A percentile compares a stretch with the other conserved stretches of the same genome.
phyloP scores from a whole-genome alignment of 2,888 invertebrate genomes.

The Mycalesis mineus region DNA sequence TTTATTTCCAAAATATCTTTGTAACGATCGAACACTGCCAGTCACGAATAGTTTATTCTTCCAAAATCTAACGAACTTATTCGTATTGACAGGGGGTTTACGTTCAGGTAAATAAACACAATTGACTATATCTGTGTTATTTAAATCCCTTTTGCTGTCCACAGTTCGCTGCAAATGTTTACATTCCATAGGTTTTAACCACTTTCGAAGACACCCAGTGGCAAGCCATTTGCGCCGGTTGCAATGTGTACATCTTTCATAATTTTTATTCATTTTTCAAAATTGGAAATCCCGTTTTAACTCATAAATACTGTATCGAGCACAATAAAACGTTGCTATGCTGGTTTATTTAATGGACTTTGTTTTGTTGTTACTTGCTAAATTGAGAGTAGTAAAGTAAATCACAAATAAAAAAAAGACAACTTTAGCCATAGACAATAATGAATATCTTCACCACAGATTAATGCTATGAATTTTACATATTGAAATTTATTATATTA shows the following conservation, averaged over 20 bases:
- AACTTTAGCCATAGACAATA: too few relatives aligned
- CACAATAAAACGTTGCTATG: neutral
- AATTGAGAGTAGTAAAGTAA: too few relatives aligned
- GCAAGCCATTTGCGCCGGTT: slow-evolving; percentile 71
- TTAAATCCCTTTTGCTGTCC: slow-evolving; percentile 66
- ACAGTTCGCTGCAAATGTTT: slow-evolving; percentile 70
- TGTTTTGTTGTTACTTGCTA: neutral
- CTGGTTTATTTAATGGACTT: too few relatives aligned
- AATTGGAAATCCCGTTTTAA: neutral
- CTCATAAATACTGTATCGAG: neutral
- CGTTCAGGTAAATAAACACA: slow-evolving; percentile 64
- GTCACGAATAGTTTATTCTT: slow-evolving; percentile 68
- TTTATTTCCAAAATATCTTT: slow-evolving; percentile 67
- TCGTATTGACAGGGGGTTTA: slow-evolving; percentile 56
- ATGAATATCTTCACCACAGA: too few relatives aligned
- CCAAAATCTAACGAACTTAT: slow-evolving; percentile 72
- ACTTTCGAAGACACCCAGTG: slow-evolving; percentile 69
- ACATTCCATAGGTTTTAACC: slow-evolving; percentile 73
- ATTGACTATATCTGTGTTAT: slow-evolving; percentile 62
- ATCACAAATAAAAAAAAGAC: too few relatives aligned
- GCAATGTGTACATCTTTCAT: slow-evolving; percentile 69
- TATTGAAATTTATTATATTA: too few relatives aligned
- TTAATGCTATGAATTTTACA: too few relatives aligned
- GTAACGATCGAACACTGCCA: slow-evolving; percentile 66
- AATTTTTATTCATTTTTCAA: slow-evolving; percentile 65